phyloP scores from a whole-genome alignment of 2,113 vertebrate genomes.

The Thermophis baileyi region DNA sequence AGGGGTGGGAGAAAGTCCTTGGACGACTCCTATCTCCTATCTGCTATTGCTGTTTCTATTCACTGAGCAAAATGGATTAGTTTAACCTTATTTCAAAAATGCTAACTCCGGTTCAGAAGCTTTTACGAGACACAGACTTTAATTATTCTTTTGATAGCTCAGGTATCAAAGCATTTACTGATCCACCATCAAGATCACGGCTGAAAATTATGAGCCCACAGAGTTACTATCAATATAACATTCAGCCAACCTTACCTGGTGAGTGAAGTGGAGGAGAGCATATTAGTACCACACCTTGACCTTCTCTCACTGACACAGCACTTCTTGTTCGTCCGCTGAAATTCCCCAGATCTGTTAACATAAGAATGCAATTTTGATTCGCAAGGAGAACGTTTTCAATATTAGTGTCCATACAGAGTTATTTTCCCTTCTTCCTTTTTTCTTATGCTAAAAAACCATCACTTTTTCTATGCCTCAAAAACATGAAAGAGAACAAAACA shows the following conservation, averaged over 20 bases:
- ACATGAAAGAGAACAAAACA: neutral
- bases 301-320: slow-evolving; percentile 91
- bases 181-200: neutral
- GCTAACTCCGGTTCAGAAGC: neutral
- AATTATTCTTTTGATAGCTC: slow-evolving; percentile 12
- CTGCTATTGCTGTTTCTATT: neutral
- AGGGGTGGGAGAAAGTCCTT: neutral
- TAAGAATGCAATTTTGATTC: slow-evolving; percentile 53
- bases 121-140: neutral
- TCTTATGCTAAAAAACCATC: slow-evolving; percentile 5
- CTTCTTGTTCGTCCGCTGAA: slow-evolving; percentile 87
- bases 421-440: slow-evolving; percentile 28
- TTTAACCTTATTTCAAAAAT: neutral
- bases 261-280: slow-evolving; percentile 92
- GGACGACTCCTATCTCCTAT: neutral
- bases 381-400: neutral
- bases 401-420: neutral
- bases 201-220: neutral
- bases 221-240: neutral
- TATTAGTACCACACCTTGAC: slow-evolving; percentile 95
- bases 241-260: slow-evolving; percentile 77
- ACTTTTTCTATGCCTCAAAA: slow-evolving; percentile 19
- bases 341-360: slow-evolving; percentile 84
- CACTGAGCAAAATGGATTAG: neutral
- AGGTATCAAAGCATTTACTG: neutral